Percentiles rank a stretch among this genome's conserved stretches.
phyloP scores from a whole-genome alignment of 35 echinoderm and acorn worm species.

The Lytechinus variegatus region DNA sequence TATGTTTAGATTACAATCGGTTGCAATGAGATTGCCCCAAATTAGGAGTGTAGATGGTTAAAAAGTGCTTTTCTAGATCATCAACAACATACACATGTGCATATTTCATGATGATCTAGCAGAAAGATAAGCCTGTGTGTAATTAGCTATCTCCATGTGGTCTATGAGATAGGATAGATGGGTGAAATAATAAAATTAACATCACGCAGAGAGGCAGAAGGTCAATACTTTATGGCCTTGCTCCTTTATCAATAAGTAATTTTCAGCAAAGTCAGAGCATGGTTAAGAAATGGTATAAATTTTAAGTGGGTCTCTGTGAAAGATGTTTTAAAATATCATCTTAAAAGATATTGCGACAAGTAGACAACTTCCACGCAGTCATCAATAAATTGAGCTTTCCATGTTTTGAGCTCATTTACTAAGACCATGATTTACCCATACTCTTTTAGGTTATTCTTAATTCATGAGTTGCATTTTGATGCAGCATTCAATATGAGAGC shows the following conservation, averaged over 20 bases:
- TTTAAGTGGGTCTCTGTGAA: neutral
- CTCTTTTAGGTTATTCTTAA: too few species aligned
- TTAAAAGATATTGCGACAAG: too few species aligned
- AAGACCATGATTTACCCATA: too few species aligned
- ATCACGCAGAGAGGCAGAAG: neutral
- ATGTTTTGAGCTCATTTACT: neutral
- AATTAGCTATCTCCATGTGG: neutral
- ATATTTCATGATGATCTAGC: neutral
- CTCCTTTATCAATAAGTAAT: neutral
- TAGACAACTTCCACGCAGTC: neutral
- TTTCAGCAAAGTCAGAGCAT: neutral
- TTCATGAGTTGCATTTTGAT: too few species aligned
- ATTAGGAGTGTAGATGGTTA: too few species aligned
- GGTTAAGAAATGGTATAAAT: neutral
- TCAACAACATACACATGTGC: neutral
- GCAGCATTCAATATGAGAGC: too few species aligned
- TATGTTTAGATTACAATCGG: too few species aligned
- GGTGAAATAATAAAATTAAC: neutral
- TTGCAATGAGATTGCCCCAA: too few species aligned
- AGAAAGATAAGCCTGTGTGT: neutral
- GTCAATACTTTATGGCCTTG: neutral
- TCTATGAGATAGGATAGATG: neutral
- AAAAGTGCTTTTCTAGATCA: neutral
- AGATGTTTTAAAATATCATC: neutral
- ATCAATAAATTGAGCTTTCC: neutral